Evolutionary conservation across 2,888 invertebrate species (phyloP).

Genomic region (Protodeltote pygarga): DNA sequence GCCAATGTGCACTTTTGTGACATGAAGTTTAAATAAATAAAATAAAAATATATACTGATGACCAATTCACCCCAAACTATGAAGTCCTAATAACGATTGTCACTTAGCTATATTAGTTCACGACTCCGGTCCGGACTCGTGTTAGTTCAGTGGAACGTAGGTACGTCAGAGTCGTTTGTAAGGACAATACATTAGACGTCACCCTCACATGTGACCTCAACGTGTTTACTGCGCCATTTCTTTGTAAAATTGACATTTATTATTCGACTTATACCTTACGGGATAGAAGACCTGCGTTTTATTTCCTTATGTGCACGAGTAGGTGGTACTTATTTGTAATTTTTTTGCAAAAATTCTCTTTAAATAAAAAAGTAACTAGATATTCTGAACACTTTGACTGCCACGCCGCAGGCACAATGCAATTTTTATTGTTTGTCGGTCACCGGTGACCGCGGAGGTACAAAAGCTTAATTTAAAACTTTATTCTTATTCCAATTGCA

Average conservation of each 20-base stretch:
- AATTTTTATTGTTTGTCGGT: no score
- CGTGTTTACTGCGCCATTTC: constrained; percentile 7
- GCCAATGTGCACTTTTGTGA: no score
- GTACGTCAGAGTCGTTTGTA: constrained; percentile 18
- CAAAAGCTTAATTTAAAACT: no score
- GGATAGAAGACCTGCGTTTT: background rate
- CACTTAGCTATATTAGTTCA: constrained; percentile 27
- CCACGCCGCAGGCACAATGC: no score
- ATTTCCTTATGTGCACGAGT: background rate
- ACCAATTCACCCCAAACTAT: constrained; percentile 5
- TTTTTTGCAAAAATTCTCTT: no score
- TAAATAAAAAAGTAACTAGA: no score
- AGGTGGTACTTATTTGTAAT: no score
- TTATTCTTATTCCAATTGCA: no score
- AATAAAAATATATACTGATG: no score
- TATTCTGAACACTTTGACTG: no score
- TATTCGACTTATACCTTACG: constrained; percentile 6
- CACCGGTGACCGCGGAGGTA: no score
- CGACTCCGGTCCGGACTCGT: constrained; percentile 16
- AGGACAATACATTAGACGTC: constrained; percentile 20
- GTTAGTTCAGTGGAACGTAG: constrained; percentile 21
- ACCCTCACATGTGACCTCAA: constrained; percentile 26
- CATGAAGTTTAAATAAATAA: no score
- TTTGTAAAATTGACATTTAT: constrained; percentile 12
- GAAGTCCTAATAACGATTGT: constrained; percentile 8